A percentile compares a stretch with the other conserved stretches of the same genome.
These are phyloP conservation scores for Pantherophis vulpinus DNA, from an alignment of 2,797 vertebrate genomes.

Conservation along the genomic window DNA sequence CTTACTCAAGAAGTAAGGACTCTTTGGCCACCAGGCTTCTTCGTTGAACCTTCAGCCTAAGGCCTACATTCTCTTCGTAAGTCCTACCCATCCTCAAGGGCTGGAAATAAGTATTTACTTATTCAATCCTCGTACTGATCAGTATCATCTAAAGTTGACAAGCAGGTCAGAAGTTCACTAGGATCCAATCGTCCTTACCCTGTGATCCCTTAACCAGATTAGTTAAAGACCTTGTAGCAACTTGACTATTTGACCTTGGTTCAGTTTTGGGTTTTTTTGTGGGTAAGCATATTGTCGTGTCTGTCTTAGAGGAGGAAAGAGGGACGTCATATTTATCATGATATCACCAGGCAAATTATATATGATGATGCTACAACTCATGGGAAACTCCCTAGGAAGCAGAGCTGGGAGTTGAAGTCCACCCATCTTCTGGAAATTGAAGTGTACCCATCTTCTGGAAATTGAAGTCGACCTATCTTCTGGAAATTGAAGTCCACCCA, in stretches of 20 bases:
- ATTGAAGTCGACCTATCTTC: too few species aligned
- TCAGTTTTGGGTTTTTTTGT: not conserved
- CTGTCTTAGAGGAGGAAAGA: not conserved
- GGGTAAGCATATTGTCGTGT: not conserved
- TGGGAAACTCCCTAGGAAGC: not conserved
- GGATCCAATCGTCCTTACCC: not conserved
- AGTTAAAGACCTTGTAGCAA: not conserved
- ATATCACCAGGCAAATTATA: not conserved
- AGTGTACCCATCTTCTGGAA: too few species aligned
- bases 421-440: too few species aligned
- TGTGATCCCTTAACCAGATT: not conserved
- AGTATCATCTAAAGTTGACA: not conserved
- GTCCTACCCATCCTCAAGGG: not conserved
- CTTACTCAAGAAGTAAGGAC: not conserved
- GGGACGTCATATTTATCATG: not conserved
- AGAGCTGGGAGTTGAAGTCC: not conserved
- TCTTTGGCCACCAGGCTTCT: not conserved
- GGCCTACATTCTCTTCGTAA: not conserved
- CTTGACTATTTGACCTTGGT: not conserved
- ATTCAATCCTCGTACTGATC: not conserved
- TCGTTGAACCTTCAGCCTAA: not conserved
- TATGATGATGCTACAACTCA: not conserved
- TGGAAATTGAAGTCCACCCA: too few species aligned
- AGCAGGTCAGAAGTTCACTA: not conserved
- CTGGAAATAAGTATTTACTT: not conserved